Evolutionary conservation across 2,888 invertebrate species (phyloP), one percentile per base, ranked within the genome.

Genomic region (Uloborus plumipes): DNA sequence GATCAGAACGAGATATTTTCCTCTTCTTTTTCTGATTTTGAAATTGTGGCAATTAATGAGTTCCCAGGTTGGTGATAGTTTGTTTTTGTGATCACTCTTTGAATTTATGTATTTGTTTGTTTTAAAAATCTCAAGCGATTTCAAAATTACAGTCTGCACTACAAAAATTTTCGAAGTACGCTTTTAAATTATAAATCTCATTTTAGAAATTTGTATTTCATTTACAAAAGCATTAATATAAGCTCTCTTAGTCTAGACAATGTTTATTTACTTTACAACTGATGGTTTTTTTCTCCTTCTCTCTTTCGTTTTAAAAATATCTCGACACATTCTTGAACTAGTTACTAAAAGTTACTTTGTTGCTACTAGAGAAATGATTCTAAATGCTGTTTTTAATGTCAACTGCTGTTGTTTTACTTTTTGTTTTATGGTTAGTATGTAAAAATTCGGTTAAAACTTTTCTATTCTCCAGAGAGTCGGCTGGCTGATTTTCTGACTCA

Each of bases 401-500:
- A 59, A 18, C 4, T 59, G 59, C 3, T 2, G 1, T 59, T 18
- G 7, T 55, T 18, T 55, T 11, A 20, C 16, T 18, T 55, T 18
- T n/a, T 26, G 26, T 26, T 26, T 26, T 3, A 59, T 22, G 14
- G 26, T 26, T 22, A 1, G 18, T 59, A 22, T 59, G 7, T 59
- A 4, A 6, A 55, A 18, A 9, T 55, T 15, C 16, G 20, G 18
- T 59, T 18, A 3, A 59, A 59, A 18, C 14, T 3, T 20, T 4
- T 14, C 0, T 64, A 18, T 64, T n/a, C 7, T 64, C 1, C 47
- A 81, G 80, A 75, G 53, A 69, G 53, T 49, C 61, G 59, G 51
- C 58, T 74, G 26, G 80, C 74, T 47, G 70, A 64, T 53, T 81
- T 69, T 70, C 26, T 81, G n/a, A 81, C 80, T n/a, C 80, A 81